Percentiles rank a stretch among this genome's conserved stretches.
These are phyloP conservation scores for Euleptes europaea DNA, from an alignment of 2,113 vertebrate genomes.

Conservation along the genomic window DNA sequence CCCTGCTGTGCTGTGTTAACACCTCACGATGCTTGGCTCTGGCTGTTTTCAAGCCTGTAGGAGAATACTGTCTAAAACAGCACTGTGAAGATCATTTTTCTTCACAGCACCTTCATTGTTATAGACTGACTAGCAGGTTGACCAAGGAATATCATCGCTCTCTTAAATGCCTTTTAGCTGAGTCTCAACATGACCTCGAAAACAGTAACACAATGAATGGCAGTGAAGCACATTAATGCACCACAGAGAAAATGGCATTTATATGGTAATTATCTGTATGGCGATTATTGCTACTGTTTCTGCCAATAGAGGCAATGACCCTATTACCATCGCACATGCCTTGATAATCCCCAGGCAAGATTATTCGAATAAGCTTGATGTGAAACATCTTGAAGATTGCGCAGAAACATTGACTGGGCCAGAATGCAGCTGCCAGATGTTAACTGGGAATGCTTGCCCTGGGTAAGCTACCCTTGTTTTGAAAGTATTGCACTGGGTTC, in stretches of 20 bases:
- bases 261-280: background rate
- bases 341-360: no score
- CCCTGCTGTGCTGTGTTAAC: background rate
- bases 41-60: rapidly evolving
- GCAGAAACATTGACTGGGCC: no score
- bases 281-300: background rate
- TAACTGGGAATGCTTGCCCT: background rate
- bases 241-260: background rate
- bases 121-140: background rate
- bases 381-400: no score
- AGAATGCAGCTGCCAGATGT: no score
- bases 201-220: background rate
- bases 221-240: background rate
- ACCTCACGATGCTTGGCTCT: background rate
- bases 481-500: background rate
- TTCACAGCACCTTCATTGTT: background rate
- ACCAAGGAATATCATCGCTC: background rate
- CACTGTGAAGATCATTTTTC: rapidly evolving
- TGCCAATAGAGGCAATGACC: background rate
- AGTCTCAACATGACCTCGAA: background rate
- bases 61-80: background rate
- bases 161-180: background rate
- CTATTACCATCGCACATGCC: no score
- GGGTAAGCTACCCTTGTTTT: background rate
- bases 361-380: no score